phyloP scores from a whole-genome alignment of 2,113 vertebrate genomes.

The Hyperopisus bebe region DNA sequence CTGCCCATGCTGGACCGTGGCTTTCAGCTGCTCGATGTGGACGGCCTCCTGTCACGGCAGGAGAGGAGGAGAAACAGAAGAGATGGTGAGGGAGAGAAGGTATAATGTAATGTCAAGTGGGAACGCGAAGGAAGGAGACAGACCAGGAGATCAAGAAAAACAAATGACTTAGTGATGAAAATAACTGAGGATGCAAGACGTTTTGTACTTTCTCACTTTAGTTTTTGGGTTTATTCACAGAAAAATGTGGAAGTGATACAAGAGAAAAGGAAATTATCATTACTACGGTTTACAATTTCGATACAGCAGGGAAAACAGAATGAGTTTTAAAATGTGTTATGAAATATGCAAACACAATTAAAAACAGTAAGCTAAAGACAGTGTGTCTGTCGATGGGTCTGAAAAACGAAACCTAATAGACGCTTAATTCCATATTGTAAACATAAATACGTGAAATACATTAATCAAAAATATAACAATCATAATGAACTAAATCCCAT shows the following conservation, averaged over 20 bases:
- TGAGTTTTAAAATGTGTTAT: not conserved
- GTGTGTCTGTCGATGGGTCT: not conserved
- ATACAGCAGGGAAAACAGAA: not conserved
- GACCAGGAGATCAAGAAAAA: not conserved
- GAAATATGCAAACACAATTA: too few relatives aligned
- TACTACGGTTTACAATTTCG: too few relatives aligned
- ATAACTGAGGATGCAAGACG: not conserved
- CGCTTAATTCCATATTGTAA: not conserved
- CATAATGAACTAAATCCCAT: not conserved
- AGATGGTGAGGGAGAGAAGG: not conserved
- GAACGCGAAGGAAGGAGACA: not conserved
- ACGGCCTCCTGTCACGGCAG: slow-evolving; percentile 61
- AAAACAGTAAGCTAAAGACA: too few relatives aligned
- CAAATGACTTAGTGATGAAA: not conserved
- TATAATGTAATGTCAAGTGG: not conserved
- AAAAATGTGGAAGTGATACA: not conserved
- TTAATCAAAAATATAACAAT: not conserved
- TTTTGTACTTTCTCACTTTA: not conserved
- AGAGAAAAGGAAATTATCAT: not conserved
- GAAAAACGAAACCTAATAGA: not conserved
- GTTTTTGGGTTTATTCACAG: not conserved
- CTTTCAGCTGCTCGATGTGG: slow-evolving; percentile 66
- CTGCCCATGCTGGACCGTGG: slow-evolving; percentile 63
- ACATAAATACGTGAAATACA: not conserved
- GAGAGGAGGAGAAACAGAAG: not conserved